Evolutionary conservation across 2,797 vertebrate species (phyloP).

Genomic region (Mus caroli): DNA sequence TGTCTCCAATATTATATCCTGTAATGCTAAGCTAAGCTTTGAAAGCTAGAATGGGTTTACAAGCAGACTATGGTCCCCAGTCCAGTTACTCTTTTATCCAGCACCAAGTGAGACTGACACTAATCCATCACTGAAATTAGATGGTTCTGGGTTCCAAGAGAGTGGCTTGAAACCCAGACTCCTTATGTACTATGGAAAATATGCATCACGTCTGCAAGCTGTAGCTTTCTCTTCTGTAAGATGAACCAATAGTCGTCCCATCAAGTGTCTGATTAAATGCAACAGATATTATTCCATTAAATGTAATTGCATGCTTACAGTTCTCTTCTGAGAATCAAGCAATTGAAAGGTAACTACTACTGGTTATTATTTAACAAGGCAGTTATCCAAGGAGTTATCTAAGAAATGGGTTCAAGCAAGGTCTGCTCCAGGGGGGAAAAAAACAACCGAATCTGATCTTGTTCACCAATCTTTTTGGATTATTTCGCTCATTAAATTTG

Average conservation of each 20-base stretch:
- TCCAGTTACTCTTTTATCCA: background rate
- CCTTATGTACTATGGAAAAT: slow-evolving; percentile 31
- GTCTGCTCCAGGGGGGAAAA: background rate
- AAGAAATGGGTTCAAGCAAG: background rate
- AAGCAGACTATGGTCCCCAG: background rate
- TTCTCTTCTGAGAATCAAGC: background rate
- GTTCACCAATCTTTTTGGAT: background rate
- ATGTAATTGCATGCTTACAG: background rate
- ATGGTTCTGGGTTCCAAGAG: background rate
- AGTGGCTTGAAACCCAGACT: background rate
- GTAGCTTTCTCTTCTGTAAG: slow-evolving; percentile 44
- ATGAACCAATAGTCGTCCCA: background rate
- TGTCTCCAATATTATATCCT: background rate
- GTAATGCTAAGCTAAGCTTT: background rate
- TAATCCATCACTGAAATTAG: background rate
- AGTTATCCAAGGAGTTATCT: background rate
- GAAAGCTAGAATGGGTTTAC: background rate
- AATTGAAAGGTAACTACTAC: background rate
- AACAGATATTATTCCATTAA: background rate
- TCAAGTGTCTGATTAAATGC: background rate
- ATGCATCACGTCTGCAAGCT: background rate
- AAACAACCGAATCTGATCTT: slow-evolving; percentile 36
- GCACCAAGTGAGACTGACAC: background rate
- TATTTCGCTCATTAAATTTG: slow-evolving; percentile 9
- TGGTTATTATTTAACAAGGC: slow-evolving; percentile 52